Base-by-base conservation (phyloP, 1,140 invertebrate genomes). In the Penaeus chinensis region DNA sequence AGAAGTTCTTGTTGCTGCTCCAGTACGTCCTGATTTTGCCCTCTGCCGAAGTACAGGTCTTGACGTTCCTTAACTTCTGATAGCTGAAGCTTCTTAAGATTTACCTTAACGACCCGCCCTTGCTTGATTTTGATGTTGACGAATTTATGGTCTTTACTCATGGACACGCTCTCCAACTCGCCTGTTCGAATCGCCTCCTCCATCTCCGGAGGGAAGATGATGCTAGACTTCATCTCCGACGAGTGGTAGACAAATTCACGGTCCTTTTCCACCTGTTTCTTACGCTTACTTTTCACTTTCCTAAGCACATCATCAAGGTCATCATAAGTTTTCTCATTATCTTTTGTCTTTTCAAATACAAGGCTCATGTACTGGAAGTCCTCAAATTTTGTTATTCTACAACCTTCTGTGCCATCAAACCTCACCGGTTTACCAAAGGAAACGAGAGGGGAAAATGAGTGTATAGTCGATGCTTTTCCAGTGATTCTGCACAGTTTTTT, bases 401-500 rank as follows among this genome's bases (percentile, higher is more conserved):
- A 91, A 42, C 89, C 90, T 19, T 88, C 87, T 7, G 85, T 65
- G 32, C 91, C 85, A 85, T 90, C 89, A 71, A 89, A 89, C 20
- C 77, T 69, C 7, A 88, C 61, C 2, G 87, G 81, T 60, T 89
- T 90, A 8, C 91, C 90, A 69, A 91, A 91, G 76, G 90, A 89
- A n/a, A 91, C 87, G 27, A 91, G 82, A 27, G 92, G 92, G 32
- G 91, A 89, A 87, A 91, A 92, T 69, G 91, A 89, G 89, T 92
- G 91, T 5, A 91, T 89, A 24, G 92, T 91, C 74, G 91, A 90
- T 19, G 96, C 95, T 92, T 96, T 96, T 63, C 96, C 95, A 0
- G 96, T 97, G 86, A 97, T 96, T 89, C 95, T 94, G 91, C 96
- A 96, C 90, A 95, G 95, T 84, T 95, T 93, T 91, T 95, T 95